Percentiles rank a stretch among this genome's conserved stretches.
These are phyloP conservation scores for Drosophila buzzatii DNA, from an alignment of 2,888 invertebrate genomes.

Conservation along the genomic window DNA sequence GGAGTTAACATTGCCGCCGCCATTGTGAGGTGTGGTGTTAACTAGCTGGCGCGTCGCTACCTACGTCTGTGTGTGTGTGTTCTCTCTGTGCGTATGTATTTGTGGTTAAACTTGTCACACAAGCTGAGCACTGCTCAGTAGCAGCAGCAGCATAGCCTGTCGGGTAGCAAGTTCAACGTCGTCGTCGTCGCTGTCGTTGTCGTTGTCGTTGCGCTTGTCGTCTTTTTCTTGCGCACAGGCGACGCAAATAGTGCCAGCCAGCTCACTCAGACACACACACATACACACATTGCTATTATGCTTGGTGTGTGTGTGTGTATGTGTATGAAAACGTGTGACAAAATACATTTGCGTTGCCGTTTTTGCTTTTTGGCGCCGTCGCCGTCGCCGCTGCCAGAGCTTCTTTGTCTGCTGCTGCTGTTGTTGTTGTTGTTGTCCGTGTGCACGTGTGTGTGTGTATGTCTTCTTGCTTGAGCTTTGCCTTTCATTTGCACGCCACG, in stretches of 20 bases:
- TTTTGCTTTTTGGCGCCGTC: conserved; percentile 75
- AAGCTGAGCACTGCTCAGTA: conserved; percentile 62
- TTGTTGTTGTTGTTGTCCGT: neutral
- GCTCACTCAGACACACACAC: conserved; percentile 53
- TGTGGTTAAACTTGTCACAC: conserved; percentile 83
- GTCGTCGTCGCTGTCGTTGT: conserved; percentile 14
- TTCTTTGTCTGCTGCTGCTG: conserved; percentile 60
- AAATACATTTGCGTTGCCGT: conserved; percentile 79
- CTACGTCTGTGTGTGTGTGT: conserved; percentile 11
- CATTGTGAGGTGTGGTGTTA: conserved; percentile 78
- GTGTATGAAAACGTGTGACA: conserved; percentile 70
- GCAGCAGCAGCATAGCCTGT: conserved; percentile 24
- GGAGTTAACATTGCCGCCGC: conserved; percentile 66
- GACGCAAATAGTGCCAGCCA: conserved; percentile 62
- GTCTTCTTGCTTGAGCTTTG: conserved; percentile 64
- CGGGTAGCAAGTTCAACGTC: conserved; percentile 57
- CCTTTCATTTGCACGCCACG: conserved; percentile 73
- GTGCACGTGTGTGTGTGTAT: conserved; percentile 39
- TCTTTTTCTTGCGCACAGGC: conserved; percentile 71
- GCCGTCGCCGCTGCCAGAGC: conserved; percentile 51
- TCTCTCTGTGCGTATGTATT: conserved; percentile 51
- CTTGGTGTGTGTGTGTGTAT: conserved; percentile 38
- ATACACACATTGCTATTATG: conserved; percentile 23
- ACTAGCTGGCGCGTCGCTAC: conserved; percentile 72
- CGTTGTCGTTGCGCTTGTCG: conserved; percentile 64